Conservation (phyloP, 2,113 vertebrate genomes). For the Himantopus leucocephalus region DNA sequence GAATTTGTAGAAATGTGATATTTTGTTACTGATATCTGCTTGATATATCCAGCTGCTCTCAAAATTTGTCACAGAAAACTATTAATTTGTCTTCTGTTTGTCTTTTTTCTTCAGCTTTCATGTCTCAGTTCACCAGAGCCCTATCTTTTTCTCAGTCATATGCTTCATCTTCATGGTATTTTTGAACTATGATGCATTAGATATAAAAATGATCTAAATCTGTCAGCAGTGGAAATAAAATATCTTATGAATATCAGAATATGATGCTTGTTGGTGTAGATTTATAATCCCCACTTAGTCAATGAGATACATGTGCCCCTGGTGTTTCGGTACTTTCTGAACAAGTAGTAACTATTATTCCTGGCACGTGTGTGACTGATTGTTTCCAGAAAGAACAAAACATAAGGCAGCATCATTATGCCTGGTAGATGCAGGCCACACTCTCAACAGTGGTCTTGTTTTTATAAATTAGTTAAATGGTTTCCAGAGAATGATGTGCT, state of each 20-base stretch:
- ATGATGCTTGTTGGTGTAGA: not conserved
- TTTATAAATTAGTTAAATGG: constrained; percentile 68
- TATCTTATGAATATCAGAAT: not conserved
- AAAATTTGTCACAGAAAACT: not conserved
- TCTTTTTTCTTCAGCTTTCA: not conserved
- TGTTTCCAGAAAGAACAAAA: constrained; percentile 68
- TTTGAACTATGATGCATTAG: not conserved
- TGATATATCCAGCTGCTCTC: not conserved
- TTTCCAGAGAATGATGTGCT: constrained; percentile 66
- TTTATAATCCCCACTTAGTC: not conserved
- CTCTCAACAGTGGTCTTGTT: constrained; percentile 57
- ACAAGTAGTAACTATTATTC: constrained; percentile 46
- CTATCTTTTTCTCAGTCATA: not conserved
- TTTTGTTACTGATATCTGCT: not conserved
- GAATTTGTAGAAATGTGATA: not conserved
- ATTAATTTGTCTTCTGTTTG: not conserved
- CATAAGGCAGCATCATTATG: constrained; percentile 49
- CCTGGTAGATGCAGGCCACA: constrained; percentile 33
- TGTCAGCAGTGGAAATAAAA: not conserved
- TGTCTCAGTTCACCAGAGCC: not conserved
- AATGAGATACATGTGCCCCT: constrained; percentile 25
- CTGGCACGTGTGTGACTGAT: constrained; percentile 66
- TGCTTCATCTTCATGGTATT: not conserved
- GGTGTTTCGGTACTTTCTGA: constrained; percentile 36
- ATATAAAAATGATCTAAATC: not conserved